Conservation (phyloP, 64 coral and sea anemone genomes). For the Cladopsammia gracilis region DNA sequence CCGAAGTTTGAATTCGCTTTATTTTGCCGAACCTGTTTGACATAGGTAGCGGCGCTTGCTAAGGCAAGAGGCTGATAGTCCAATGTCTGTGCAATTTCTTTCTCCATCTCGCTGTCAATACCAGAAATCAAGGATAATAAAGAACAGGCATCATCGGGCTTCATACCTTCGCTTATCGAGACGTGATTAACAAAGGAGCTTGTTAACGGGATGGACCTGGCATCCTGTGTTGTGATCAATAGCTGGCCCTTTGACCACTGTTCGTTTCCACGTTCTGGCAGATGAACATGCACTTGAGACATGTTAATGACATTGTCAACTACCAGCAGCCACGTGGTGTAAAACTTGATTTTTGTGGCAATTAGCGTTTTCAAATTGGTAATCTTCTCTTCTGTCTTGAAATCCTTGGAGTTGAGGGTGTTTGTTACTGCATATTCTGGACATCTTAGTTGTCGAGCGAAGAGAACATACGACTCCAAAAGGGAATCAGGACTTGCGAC, state of each 20-base stretch:
- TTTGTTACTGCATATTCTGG: not conserved
- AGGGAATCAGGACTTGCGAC: not conserved
- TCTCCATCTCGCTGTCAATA: not conserved
- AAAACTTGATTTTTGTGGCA: not conserved
- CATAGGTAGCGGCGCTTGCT: constrained; percentile 4
- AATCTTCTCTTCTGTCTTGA: constrained; percentile 7
- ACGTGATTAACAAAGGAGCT: not conserved
- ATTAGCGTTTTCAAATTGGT: not conserved
- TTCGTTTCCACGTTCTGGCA: constrained; percentile 2
- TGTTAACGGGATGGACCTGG: not conserved
- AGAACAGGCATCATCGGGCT: no score
- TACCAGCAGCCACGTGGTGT: constrained; percentile 2
- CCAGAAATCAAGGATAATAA: not conserved
- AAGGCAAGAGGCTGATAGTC: constrained; percentile 6
- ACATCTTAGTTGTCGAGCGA: not conserved
- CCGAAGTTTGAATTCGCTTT: not conserved
- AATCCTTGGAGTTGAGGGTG: not conserved
- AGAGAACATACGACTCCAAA: not conserved
- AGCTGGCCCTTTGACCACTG: not conserved
- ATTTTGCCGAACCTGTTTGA: not conserved
- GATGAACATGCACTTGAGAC: no score
- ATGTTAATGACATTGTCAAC: no score
- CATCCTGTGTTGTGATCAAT: constrained; percentile 4
- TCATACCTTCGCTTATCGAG: not conserved
- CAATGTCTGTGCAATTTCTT: not conserved